Base-by-base conservation (phyloP, 2,888 invertebrate species). In the Campopleginae sp. region DNA sequence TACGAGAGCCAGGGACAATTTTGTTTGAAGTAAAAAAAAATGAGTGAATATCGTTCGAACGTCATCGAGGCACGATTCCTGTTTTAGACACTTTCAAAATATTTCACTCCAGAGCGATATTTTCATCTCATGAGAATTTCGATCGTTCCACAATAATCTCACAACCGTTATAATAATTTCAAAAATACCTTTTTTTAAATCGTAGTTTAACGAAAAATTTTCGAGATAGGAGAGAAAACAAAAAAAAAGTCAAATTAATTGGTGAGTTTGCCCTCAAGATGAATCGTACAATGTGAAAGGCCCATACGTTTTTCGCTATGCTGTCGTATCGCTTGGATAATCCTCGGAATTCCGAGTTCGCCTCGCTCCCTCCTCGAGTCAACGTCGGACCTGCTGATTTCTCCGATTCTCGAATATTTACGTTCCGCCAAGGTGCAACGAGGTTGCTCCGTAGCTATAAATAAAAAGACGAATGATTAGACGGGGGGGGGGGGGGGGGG, bases 311-410 rank as follows among this genome's bases (percentile, higher is more conserved):
- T 90, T 44, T 81, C 88, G 85, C 90, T 88, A 81, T 88, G 88
- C 31, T 85, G 89, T 61, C 90, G 90, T 66, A 91, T 90, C 46
- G 90, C 90, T 51, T 87, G 89, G 38, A 91, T 86, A 31, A 91
- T 91, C 48, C 90, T 86, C 12, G 91, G 91, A n/a, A 90, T 91
- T 63, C 90, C 89, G 3, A 44, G 10, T n/a, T 66, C 76, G 4
- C 42, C 65, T 33, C 63, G 14, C 3, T 17, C 44, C 74, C 86
- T 70, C 12, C 72, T 77, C 61, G 71, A 66, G 12, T 72, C 63
- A 5, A 58, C 51, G 74, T 78, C 81, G 8, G 27, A 46, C n/a
- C 14, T 38, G 38, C 38, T 74, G 72, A 66, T 74, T 65, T 72
- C 44, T 27, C 48, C 66, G 80, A 33, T 79, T 79, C 63, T 87